Evolutionary conservation across 2,113 vertebrate genomes (phyloP).

Genomic region (Xenotilapia flavipinnis): DNA sequence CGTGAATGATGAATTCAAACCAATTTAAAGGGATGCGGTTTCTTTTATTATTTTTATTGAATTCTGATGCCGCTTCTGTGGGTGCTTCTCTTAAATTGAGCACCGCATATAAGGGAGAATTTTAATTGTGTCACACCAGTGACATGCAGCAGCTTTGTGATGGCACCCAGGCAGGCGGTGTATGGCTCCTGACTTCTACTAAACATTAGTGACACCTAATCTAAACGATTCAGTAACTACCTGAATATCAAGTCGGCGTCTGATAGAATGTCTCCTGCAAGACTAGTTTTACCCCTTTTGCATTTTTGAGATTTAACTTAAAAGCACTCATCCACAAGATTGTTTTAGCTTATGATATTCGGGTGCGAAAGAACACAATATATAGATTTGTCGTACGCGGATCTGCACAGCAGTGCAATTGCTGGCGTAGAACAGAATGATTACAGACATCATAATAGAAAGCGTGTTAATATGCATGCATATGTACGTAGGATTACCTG

Average conservation of each 20-base stretch:
- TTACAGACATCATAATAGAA: slow-evolving; percentile 6
- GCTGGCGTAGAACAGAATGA: slow-evolving; percentile 14
- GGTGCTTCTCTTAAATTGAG: background rate
- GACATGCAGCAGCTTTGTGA: slow-evolving; percentile 61
- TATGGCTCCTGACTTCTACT: slow-evolving; percentile 49
- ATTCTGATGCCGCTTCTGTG: background rate
- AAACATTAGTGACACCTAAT: slow-evolving; percentile 70
- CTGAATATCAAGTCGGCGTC: slow-evolving; percentile 58
- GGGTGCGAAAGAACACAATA: slow-evolving; percentile 12
- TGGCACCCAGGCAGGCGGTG: slow-evolving; percentile 40
- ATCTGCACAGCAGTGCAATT: background rate
- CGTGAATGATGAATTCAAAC: slow-evolving; percentile 1
- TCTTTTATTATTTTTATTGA: background rate
- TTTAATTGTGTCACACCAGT: slow-evolving; percentile 65
- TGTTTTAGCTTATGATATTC: slow-evolving; percentile 61
- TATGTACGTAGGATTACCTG: background rate
- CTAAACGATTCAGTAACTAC: slow-evolving; percentile 72
- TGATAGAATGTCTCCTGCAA: slow-evolving; percentile 70
- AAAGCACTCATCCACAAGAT: slow-evolving; percentile 66
- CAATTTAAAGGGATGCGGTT: background rate
- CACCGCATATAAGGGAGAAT: slow-evolving; percentile 4
- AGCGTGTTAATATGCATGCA: background rate
- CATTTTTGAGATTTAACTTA: slow-evolving; percentile 62
- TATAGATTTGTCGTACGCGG: slow-evolving; percentile 24
- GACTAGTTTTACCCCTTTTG: slow-evolving; percentile 52